phyloP scores from a whole-genome alignment of 2,113 vertebrate genomes.

The Heterotis niloticus region DNA sequence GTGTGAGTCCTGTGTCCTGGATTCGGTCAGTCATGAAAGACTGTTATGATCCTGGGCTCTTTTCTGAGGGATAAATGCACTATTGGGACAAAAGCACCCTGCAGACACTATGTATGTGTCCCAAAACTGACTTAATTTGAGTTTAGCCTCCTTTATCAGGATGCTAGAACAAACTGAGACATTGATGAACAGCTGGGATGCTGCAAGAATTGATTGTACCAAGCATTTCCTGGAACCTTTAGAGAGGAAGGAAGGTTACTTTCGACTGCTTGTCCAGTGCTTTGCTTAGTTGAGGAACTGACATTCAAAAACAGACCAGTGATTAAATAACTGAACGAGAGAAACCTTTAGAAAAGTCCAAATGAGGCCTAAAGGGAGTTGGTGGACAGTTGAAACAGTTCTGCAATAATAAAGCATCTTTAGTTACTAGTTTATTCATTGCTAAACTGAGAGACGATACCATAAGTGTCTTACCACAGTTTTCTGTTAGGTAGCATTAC shows the following conservation, averaged over 20 bases:
- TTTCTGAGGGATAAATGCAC: no score
- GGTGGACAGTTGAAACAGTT: constrained; percentile 17
- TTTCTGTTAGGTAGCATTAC: no score
- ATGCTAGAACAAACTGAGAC: background rate
- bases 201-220: background rate
- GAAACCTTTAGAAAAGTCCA: constrained; percentile 38
- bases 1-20: background rate
- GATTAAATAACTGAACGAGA: constrained; percentile 49
- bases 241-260: constrained; percentile 30
- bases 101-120: background rate
- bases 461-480: background rate
- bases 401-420: no score
- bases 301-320: constrained; percentile 45
- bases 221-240: constrained; percentile 43
- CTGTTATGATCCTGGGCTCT: no score
- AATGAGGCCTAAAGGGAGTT: constrained; percentile 50
- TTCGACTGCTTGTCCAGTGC: constrained; percentile 33
- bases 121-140: background rate
- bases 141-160: background rate
- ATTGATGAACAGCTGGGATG: constrained; percentile 4
- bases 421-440: background rate
- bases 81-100: no score
- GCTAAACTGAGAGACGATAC: background rate
- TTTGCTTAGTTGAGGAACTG: constrained; percentile 44
- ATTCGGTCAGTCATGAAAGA: background rate